Evolutionary conservation across 2,888 invertebrate genomes (phyloP).

Genomic region (Ectemnius cavifrons): DNA sequence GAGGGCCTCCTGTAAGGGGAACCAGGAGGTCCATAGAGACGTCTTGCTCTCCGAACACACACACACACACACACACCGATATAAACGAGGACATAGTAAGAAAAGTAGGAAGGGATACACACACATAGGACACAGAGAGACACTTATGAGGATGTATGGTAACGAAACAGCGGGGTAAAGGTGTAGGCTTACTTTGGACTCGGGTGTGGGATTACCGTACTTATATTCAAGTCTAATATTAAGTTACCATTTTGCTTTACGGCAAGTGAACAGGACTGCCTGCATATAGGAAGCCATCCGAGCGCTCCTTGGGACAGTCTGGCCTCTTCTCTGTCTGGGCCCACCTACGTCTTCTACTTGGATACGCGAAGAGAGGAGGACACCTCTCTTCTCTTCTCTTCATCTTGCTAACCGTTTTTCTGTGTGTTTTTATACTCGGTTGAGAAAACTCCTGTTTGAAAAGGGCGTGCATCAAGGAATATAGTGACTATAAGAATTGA

Average conservation of each 20-base stretch:
- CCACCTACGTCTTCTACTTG: conserved; percentile 71
- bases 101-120: not conserved
- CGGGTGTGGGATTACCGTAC: conserved; percentile 77
- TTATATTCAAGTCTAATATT: conserved; percentile 77
- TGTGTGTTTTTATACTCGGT: too few relatives aligned
- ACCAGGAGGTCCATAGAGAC: conserved; percentile 49
- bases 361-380: too few relatives aligned
- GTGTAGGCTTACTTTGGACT: conserved; percentile 77
- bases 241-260: conserved; percentile 78
- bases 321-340: conserved; percentile 69
- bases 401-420: too few relatives aligned
- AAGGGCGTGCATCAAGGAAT: too few relatives aligned
- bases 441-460: too few relatives aligned
- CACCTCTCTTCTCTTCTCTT: too few relatives aligned
- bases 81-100: too few relatives aligned
- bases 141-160: not conserved
- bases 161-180: conserved; percentile 55
- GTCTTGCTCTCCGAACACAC: too few relatives aligned
- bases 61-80: too few relatives aligned
- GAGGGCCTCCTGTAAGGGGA: conserved; percentile 61
- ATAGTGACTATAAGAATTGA: too few relatives aligned
- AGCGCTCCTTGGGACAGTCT: conserved; percentile 74
- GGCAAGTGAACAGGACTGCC: conserved; percentile 78
- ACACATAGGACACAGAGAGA: not conserved
- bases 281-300: conserved; percentile 78